Percentiles rank a stretch among this genome's conserved stretches.
phyloP scores from a whole-genome alignment of 2,888 invertebrate genomes.

The Parnassius mnemosyne region DNA sequence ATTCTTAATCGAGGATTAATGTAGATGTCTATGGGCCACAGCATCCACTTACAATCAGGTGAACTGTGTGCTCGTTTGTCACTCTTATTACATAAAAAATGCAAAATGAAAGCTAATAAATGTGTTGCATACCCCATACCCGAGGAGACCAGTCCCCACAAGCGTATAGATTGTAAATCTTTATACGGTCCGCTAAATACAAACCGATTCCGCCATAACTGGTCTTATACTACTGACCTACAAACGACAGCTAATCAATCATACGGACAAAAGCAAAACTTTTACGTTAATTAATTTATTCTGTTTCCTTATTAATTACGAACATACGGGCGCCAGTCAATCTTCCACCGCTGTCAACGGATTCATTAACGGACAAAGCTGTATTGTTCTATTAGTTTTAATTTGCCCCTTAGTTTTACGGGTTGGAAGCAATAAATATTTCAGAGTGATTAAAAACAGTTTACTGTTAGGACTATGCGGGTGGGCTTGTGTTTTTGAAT shows the following conservation, averaged over 20 bases:
- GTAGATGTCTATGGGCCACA: too few species aligned
- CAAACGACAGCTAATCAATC: constrained; percentile 16
- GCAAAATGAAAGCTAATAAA: too few species aligned
- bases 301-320: constrained; percentile 40
- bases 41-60: too few species aligned
- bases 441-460: constrained; percentile 18
- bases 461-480: constrained; percentile 19
- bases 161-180: not conserved
- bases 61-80: too few species aligned
- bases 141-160: too few species aligned
- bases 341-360: constrained; percentile 24
- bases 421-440: constrained; percentile 22
- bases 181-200: too few species aligned
- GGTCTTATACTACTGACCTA: constrained; percentile 2
- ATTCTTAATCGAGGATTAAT: too few species aligned
- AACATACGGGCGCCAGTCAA: constrained; percentile 46
- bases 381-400: constrained; percentile 28
- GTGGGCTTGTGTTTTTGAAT: constrained; percentile 12
- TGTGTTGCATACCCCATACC: too few species aligned
- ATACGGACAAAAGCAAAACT: constrained; percentile 18
- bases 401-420: constrained; percentile 25
- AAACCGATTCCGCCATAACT: too few species aligned
- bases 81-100: too few species aligned
- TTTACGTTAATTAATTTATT: constrained; percentile 23
- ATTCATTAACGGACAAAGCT: constrained; percentile 20